Conservation (phyloP, 2,797 vertebrate genomes). For the Lepilemur septentrionalis region DNA sequence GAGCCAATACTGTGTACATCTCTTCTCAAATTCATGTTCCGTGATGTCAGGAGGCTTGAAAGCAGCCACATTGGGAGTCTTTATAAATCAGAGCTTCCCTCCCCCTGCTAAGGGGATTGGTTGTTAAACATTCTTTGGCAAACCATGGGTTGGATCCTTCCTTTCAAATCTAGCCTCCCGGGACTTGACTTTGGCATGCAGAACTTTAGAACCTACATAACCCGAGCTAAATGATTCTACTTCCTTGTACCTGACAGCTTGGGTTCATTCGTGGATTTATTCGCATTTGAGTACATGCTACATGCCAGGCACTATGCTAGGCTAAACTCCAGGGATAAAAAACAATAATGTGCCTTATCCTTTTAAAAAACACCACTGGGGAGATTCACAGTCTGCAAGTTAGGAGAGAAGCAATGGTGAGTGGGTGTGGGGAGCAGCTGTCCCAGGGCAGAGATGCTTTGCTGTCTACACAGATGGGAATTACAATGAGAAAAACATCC, state of each 20-base stretch:
- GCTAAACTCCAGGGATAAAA: neutral
- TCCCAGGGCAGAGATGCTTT: neutral
- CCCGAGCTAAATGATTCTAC: neutral
- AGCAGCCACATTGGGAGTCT: neutral
- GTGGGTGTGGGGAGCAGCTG: neutral
- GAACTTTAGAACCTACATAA: neutral
- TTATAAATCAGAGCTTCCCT: neutral
- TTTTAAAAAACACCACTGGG: neutral
- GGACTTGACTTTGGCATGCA: neutral
- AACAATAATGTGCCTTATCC: neutral
- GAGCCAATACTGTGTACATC: rapidly evolving
- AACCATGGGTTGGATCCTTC: neutral
- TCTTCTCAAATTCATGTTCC: neutral
- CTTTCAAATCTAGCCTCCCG: neutral
- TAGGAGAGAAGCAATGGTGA: neutral
- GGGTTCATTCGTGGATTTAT: neutral
- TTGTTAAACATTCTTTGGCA: neutral
- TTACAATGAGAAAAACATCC: neutral
- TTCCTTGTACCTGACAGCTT: neutral
- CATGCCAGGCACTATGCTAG: neutral
- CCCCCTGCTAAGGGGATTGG: too few species aligned
- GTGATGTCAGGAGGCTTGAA: neutral
- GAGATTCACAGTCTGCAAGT: neutral
- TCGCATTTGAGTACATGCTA: neutral
- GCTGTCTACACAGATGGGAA: neutral